Evolutionary conservation across 2,113 vertebrate species (phyloP).

Genomic region (Oostethus manadensis): DNA sequence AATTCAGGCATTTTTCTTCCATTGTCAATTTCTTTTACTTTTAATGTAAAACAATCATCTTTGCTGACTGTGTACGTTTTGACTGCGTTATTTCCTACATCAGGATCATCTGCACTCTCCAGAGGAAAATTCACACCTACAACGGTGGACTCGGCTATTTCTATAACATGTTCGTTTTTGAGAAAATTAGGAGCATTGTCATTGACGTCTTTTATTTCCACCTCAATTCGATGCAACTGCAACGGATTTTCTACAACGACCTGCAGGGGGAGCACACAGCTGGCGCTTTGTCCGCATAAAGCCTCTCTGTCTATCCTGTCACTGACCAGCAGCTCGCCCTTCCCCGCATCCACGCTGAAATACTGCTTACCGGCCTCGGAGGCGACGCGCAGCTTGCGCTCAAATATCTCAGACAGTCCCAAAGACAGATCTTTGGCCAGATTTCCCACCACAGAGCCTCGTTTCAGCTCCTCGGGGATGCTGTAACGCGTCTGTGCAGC

Average conservation of each 20-base stretch:
- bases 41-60: constrained; percentile 59
- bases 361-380: constrained; percentile 70
- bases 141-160: constrained; percentile 55
- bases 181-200: no score
- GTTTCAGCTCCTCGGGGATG: constrained; percentile 69
- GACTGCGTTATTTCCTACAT: constrained; percentile 61
- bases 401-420: constrained; percentile 59
- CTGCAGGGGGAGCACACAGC: constrained; percentile 72
- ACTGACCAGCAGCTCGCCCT: constrained; percentile 73
- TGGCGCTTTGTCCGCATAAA: constrained; percentile 72
- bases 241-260: constrained; percentile 74
- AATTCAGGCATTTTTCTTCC: constrained; percentile 62
- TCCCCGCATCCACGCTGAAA: constrained; percentile 72
- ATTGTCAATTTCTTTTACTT: constrained; percentile 48
- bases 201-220: constrained; percentile 72
- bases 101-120: constrained; percentile 57
- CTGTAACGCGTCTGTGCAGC: constrained; percentile 64
- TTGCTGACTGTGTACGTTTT: constrained; percentile 55
- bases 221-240: constrained; percentile 63
- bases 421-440: constrained; percentile 76
- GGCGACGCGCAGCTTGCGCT: constrained; percentile 71
- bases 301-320: constrained; percentile 79
- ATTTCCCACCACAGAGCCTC: constrained; percentile 72
- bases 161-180: no score
- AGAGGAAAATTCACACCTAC: constrained; percentile 58